Percentiles rank a stretch among this genome's conserved stretches.
These are phyloP conservation scores for Mnemiopsis leidyi DNA, from an alignment of 37 sponge, comb jelly and placozoan species.

Conservation along the genomic window DNA sequence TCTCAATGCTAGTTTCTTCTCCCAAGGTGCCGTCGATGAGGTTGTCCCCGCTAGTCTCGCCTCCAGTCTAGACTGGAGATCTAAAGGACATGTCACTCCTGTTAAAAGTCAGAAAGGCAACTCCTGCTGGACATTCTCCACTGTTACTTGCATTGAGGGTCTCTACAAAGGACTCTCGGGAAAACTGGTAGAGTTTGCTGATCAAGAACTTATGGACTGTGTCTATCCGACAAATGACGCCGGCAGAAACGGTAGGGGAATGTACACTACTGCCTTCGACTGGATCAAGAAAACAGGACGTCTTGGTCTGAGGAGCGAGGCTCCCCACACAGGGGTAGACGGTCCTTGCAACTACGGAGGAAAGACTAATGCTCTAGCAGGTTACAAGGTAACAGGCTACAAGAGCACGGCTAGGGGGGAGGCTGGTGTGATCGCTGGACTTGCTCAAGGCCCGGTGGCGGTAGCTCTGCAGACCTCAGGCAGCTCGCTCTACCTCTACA, in stretches of 20 bases:
- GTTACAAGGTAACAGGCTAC: not conserved
- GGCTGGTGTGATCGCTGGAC: not conserved
- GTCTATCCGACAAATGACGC: not conserved
- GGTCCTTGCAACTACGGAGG: not conserved
- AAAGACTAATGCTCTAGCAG: not conserved
- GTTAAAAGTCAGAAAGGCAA: not conserved
- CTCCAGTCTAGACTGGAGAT: not conserved
- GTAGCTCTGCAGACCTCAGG: not conserved
- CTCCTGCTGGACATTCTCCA: not conserved
- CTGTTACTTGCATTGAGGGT: not conserved
- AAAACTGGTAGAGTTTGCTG: not conserved
- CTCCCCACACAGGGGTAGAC: not conserved
- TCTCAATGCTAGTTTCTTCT: not conserved
- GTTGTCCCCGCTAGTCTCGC: too few species aligned
- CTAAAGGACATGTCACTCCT: not conserved
- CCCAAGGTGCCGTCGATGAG: not conserved
- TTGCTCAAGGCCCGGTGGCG: not conserved
- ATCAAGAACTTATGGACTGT: not conserved
- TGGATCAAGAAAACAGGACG: not conserved
- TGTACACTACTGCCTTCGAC: not conserved
- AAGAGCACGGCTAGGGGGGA: not conserved
- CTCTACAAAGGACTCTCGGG: not conserved
- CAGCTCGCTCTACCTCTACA: not conserved
- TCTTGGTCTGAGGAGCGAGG: not conserved
- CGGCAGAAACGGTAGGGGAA: not conserved